Evolutionary conservation across 92 coral and sea anemone species (phyloP), one percentile per base, ranked within the genome.

Genomic region (Scolanthus callimorphus): DNA sequence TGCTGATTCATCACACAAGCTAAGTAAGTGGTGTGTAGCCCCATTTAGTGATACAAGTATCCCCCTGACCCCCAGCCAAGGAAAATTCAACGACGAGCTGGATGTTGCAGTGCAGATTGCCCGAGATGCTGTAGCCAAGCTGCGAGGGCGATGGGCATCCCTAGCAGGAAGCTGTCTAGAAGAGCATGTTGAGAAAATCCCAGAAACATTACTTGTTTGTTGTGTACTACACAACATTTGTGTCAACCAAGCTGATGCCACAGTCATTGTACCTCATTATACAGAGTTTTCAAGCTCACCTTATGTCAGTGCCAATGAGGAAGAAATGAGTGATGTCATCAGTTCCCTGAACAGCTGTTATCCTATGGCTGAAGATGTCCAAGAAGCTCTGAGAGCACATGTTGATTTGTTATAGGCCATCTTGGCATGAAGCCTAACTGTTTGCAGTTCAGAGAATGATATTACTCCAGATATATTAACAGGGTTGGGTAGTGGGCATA

Each of bases 171-270:
- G 60, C 0, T 46, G 52, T 21, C 57, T 80, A 3, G 51, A 37
- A 20, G 86, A 80, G 45, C 47, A 53, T 13, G 37, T 65, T 0
- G 57, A 65, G 2, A 54, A 56, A 17, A 70, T 80, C 1, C 86
- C 81, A 8, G 48, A 65, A 3, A 80, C 81, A 41, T 54, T 80
- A 25, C 41, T 58, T 20, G 65, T 76, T 17, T 73, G 76, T 43
- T 80, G 80, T 54, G 76, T 79, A 3, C 47, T 72, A 34, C 79
- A 71, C 57, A 78, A 78, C 51, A 44, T 78, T 53, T 78, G 85
- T 17, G 45, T 64, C 1, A 69, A 71, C 17, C 52, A 46, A 20
- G 52, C 8, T 9, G 52, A 46, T 19, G 11, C 52, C 12, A 46
- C 52, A 3, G 22, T 58, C 20, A 46, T 46, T 46, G 22, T 10